These are phyloP conservation scores for Cyprichromis sp. DNA, from an alignment of 2,113 vertebrate genomes.

Conservation along the genomic window DNA sequence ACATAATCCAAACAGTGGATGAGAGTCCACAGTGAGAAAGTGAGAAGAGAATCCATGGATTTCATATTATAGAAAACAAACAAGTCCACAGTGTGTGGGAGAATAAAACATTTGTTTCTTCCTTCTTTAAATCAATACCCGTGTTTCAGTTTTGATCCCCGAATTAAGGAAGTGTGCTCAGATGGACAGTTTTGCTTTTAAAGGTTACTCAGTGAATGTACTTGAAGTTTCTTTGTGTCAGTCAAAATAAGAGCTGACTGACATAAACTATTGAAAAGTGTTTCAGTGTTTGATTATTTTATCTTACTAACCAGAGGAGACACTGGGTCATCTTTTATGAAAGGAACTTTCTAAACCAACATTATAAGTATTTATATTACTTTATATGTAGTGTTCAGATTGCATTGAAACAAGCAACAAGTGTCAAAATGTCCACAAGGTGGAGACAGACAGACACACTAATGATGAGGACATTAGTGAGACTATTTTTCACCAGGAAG, in stretches of 20 bases:
- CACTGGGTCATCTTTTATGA: not conserved
- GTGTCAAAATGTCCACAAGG: not conserved
- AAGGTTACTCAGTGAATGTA: not conserved
- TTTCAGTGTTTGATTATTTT: not conserved
- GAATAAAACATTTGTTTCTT: not conserved
- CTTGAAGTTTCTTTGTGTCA: fast-evolving
- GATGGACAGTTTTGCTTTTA: not conserved
- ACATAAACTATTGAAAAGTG: fast-evolving
- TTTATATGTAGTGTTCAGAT: not conserved
- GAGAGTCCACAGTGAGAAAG: not conserved
- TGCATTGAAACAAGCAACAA: not conserved
- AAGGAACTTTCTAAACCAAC: fast-evolving
- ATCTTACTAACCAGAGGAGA: not conserved
- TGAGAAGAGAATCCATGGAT: not conserved
- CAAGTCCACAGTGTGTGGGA: not conserved
- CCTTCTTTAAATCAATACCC: fast-evolving
- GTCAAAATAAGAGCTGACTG: fast-evolving
- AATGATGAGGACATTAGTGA: not conserved
- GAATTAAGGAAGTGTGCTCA: not conserved
- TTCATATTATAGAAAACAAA: not conserved
- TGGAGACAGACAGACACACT: not conserved
- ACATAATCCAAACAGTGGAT: fast-evolving
- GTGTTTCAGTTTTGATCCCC: fast-evolving
- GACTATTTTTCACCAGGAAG: not conserved
- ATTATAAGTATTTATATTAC: not conserved